Evolutionary conservation across 2,113 vertebrate species (phyloP).

Genomic region (Delphinapterus leucas): DNA sequence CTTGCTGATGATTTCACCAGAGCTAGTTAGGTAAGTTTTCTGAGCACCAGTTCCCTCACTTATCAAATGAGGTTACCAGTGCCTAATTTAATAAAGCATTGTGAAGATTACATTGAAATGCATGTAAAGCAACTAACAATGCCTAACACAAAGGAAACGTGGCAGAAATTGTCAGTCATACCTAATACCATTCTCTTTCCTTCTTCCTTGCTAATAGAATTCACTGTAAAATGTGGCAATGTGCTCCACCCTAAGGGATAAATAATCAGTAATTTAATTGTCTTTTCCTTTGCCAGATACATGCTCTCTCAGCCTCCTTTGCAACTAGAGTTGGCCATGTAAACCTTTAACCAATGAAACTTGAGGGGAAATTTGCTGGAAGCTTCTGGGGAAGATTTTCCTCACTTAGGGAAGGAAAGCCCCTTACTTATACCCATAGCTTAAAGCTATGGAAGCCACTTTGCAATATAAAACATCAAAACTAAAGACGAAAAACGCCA

Average conservation of each 20-base stretch:
- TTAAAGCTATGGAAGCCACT: slow-evolving; percentile 7
- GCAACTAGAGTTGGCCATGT: not conserved
- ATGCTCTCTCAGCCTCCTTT: not conserved
- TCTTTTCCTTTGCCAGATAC: not conserved
- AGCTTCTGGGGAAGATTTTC: not conserved
- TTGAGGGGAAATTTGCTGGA: not conserved
- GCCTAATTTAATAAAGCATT: not conserved
- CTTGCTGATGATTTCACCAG: not conserved
- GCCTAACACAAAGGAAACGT: not conserved
- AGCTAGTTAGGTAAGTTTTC: not conserved
- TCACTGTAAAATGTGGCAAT: not conserved
- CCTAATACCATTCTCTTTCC: not conserved
- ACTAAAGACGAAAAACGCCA: not conserved
- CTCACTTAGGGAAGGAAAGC: not conserved
- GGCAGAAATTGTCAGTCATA: not conserved
- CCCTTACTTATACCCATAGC: not conserved
- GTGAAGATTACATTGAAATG: not conserved
- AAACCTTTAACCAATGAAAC: not conserved
- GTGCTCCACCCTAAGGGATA: not conserved
- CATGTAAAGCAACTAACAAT: not conserved
- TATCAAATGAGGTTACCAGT: not conserved
- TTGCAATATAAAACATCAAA: not conserved
- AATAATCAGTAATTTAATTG: not conserved
- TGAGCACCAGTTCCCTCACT: not conserved
- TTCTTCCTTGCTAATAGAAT: not conserved